Percentiles rank a stretch among this genome's conserved stretches.
These are phyloP conservation scores for Saguinus midas DNA, from an alignment of 2,113 vertebrate genomes.

Conservation along the genomic window DNA sequence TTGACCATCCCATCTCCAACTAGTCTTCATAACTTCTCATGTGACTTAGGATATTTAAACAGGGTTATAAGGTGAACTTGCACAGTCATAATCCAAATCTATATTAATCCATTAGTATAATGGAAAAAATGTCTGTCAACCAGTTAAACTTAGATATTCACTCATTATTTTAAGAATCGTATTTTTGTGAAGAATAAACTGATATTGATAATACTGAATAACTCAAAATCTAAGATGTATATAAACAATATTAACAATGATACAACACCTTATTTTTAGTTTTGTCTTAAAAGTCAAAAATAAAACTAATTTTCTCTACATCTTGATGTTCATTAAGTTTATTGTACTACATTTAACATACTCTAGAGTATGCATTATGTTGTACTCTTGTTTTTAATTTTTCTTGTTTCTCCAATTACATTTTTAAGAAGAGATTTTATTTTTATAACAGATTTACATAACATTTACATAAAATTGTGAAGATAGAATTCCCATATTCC, in stretches of 20 bases:
- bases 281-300: slow-evolving; percentile 6
- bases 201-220: neutral
- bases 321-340: slow-evolving; percentile 22
- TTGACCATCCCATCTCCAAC: neutral
- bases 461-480: neutral
- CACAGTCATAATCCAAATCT: neutral
- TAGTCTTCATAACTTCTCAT: neutral
- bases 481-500: neutral
- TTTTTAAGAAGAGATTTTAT: slow-evolving; percentile 22
- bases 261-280: neutral
- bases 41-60: neutral
- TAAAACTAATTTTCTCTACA: neutral
- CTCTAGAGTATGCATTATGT: neutral
- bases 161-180: slow-evolving; percentile 28
- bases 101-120: neutral
- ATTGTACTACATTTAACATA: neutral
- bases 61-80: neutral
- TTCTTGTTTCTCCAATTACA: slow-evolving; percentile 13
- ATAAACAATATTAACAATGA: neutral
- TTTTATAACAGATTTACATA: neutral
- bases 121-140: neutral
- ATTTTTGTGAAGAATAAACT: neutral
- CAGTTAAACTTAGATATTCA: neutral
- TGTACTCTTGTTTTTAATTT: slow-evolving; percentile 8
- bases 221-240: slow-evolving; percentile 25